These are phyloP conservation scores for Diorhabda carinulata DNA, from an alignment of 1,140 invertebrate species.

Conservation along the genomic window DNA sequence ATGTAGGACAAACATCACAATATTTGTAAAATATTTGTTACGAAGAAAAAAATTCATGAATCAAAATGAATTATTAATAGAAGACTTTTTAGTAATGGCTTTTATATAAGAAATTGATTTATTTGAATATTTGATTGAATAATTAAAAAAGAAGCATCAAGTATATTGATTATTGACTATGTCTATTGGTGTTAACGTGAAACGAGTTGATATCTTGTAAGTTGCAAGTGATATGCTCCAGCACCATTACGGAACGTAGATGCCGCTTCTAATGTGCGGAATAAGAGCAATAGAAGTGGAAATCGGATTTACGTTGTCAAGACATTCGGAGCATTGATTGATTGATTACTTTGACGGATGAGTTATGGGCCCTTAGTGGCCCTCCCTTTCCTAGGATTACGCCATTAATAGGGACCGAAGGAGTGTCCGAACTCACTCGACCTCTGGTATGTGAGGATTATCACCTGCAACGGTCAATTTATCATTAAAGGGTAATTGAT, in stretches of 20 bases:
- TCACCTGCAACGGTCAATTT: constrained; percentile 26
- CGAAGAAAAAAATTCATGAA: too few relatives aligned
- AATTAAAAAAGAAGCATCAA: too few relatives aligned
- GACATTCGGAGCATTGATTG: constrained; percentile 21
- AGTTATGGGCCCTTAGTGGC: constrained; percentile 24
- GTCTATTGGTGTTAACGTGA: neutral
- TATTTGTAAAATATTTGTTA: too few relatives aligned
- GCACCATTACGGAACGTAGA: neutral
- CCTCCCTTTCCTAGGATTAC: constrained; percentile 5
- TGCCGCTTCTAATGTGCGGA: neutral
- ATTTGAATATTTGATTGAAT: too few relatives aligned
- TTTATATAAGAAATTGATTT: too few relatives aligned
- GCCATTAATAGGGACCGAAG: constrained; percentile 17
- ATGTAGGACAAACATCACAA: too few relatives aligned
- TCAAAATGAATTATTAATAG: too few relatives aligned
- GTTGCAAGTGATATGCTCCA: neutral
- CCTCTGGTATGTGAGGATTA: constrained; percentile 20
- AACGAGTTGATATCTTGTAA: neutral
- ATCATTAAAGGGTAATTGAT: constrained; percentile 18
- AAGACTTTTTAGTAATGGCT: too few relatives aligned
- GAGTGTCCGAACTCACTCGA: constrained; percentile 20
- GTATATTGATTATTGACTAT: too few relatives aligned
- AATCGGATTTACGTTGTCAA: constrained; percentile 31
- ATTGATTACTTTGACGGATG: constrained; percentile 26
- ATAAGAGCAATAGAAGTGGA: constrained; percentile 3